phyloP scores from a whole-genome alignment of 2,113 vertebrate genomes.

The Salvelinus sp. region DNA sequence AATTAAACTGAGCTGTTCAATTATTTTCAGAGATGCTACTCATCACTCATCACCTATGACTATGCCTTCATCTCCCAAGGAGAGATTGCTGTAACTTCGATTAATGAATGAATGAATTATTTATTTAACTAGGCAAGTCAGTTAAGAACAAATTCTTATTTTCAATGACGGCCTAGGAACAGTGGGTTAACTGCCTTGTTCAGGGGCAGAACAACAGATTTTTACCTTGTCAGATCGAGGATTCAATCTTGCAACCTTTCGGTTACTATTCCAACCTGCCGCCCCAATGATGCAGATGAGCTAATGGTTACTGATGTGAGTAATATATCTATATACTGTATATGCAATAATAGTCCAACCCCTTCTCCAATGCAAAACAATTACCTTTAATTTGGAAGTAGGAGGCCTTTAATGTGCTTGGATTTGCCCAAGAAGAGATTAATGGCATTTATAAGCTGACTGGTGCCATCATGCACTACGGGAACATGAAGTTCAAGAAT shows the following conservation, averaged over 20 bases:
- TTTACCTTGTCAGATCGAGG: constrained; percentile 11
- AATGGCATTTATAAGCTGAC: constrained; percentile 73
- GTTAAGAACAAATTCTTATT: too few relatives aligned
- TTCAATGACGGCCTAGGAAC: too few relatives aligned
- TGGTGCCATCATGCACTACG: constrained; percentile 81
- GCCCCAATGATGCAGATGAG: constrained; percentile 77
- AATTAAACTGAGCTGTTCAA: background rate
- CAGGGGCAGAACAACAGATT: too few relatives aligned
- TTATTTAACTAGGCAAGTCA: too few relatives aligned
- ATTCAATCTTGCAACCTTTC: too few relatives aligned
- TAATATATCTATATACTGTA: constrained; percentile 7
- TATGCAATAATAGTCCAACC: background rate
- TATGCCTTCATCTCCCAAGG: constrained; percentile 27
- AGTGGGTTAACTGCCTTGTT: too few relatives aligned
- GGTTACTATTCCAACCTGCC: too few relatives aligned
- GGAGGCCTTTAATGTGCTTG: constrained; percentile 79
- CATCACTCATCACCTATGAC: constrained; percentile 63
- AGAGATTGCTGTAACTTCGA: too few relatives aligned
- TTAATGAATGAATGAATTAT: too few relatives aligned
- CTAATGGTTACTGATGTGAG: constrained; percentile 85
- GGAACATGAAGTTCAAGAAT: constrained; percentile 83
- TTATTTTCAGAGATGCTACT: constrained; percentile 64
- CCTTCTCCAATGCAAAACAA: background rate
- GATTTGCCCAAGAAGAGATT: constrained; percentile 80
- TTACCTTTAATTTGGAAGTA: constrained; percentile 25